phyloP scores from a whole-genome alignment of 2,797 vertebrate species.

The Melanogrammus aeglefinus region DNA sequence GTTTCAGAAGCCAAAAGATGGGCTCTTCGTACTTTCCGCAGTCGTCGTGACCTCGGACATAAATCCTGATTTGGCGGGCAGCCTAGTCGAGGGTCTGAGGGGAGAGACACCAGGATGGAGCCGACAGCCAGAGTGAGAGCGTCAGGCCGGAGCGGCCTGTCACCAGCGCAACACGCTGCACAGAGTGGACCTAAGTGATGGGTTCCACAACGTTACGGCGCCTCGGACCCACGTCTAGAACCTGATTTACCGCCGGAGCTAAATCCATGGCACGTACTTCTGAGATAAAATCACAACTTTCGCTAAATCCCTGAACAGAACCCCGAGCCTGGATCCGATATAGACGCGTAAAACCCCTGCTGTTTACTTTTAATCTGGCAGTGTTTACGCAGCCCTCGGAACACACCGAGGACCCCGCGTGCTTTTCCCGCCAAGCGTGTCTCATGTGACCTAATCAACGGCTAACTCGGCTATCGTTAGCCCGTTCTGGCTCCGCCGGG shows the following conservation, averaged over 20 bases:
- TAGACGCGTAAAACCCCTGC: background rate
- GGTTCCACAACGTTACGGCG: background rate
- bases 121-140: background rate
- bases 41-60: background rate
- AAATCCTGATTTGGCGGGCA: background rate
- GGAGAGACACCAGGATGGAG: background rate
- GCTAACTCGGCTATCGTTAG: background rate
- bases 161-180: background rate
- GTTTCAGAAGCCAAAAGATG: background rate
- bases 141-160: background rate
- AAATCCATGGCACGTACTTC: background rate
- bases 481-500: background rate
- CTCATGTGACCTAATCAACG: constrained; percentile 27
- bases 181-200: background rate
- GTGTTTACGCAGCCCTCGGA: background rate
- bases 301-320: background rate
- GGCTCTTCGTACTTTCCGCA: background rate
- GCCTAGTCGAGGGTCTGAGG: background rate
- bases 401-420: background rate
- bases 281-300: background rate
- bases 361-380: background rate
- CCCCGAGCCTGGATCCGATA: background rate
- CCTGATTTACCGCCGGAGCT: background rate
- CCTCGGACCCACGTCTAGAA: background rate
- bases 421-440: background rate